Evolutionary conservation across 2,113 vertebrate species (phyloP), one percentile per base, ranked within the genome.

Genomic region (Gavia stellata): DNA sequence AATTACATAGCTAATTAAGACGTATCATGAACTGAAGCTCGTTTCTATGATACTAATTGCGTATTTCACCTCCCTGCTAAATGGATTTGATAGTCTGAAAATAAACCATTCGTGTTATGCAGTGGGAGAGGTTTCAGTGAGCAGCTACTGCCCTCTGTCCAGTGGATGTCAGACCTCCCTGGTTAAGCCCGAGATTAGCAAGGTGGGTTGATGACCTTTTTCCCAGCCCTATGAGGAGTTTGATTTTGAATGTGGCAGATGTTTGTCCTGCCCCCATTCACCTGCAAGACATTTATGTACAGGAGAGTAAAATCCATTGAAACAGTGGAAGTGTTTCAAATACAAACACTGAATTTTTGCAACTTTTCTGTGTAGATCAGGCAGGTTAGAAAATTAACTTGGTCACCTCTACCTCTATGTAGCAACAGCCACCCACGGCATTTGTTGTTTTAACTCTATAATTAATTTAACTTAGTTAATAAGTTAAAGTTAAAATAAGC

Each of bases 1-100:
- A 94, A 96, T 97, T 95, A 97, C 97, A 96, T 92, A 94, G 97
- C 94, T 97, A 97, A 97, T 97, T 96, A 97, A 96, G 97, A 96
- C 71, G 79, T 88, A 95, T 95, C 96, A 63, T 94, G 86, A 96
- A 92, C 83, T 96, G 94, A 84, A 88, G 62, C 49, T 96, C 15
- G 6, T 88, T 96, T 94, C 93, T 94, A 7, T 74, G 68, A 70
- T 94, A 56, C 90, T 97, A 97, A 96, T 97, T 94, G 93, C 75
- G 47, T 86, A 70, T 77, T 96, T 97, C 92, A 94, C 93, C 88
- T 97, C 81, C 73, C 53, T 77, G 72, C 85, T 96, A 97, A 96
- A 86, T 67, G 40, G 79, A 95, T 96, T 93, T 92, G 91, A 95
- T 90, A 75, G 45, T 86, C 83, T 90, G 96, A 91, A 96, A 97